Evolutionary conservation across 1,140 invertebrate genomes (phyloP), one percentile per base, ranked within the genome.

Genomic region (Chrysomallon squamiferum): DNA sequence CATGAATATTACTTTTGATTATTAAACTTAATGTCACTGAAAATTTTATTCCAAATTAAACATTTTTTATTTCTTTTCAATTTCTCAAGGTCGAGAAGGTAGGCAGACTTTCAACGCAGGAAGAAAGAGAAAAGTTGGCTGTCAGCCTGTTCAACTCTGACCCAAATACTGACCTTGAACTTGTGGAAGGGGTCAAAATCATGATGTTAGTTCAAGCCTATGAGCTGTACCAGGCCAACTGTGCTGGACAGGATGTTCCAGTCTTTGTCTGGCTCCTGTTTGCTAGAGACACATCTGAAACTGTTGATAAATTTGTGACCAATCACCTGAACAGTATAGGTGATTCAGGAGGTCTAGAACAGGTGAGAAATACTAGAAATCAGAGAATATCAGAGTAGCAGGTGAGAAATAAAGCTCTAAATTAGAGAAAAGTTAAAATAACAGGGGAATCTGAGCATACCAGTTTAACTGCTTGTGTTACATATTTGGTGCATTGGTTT

Each of bases 101-200:
- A 22, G 75, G 73, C 30, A 70, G 72, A 13, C 65, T 85, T 29
- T 64, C 70, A 30, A 74, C 72, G 0, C 67, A 71, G 33, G 72
- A 79, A 45, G 75, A 85, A 65, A 71, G 80, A 30, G 79, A 80
- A 63, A 62, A 79, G 22, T 77, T 77, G 27, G 66, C 87, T 3
- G 67, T 80, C 3, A 59, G 73, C 9, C 65, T 83, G 13, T 73
- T 88, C n/a, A 88, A 88, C 74, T 70, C 76, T 50, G 83, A 85
- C 59, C 70, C 74, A 18, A 72, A 72, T 3, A 68, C 85, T 69
- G 87, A 88, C 67, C 60, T 86, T 18, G 78, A 82, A 32, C 71
- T 87, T 20, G 83, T 88, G 79, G 88, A 89, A 79, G 88, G 86
- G 32, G 74, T 88, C 20, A 88, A 88, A 71, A 73, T 88, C 20